Evolutionary conservation across 2,888 invertebrate species (phyloP).

Genomic region (Nephrotoma appendiculata): DNA sequence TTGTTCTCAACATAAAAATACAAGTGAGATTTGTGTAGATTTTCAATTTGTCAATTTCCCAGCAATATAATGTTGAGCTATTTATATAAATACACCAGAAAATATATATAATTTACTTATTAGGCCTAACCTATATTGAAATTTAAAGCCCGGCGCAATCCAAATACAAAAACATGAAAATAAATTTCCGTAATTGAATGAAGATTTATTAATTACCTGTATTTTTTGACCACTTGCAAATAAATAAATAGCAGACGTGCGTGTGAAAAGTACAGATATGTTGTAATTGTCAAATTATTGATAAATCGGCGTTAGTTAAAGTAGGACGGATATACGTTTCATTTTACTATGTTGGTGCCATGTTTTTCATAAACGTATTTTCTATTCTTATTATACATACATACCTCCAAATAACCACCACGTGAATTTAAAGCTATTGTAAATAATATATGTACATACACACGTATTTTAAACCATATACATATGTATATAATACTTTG

Average conservation of each 20-base stretch:
- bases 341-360: neutral
- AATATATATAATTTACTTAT: too few species aligned
- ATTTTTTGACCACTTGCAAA: too few species aligned
- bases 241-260: neutral
- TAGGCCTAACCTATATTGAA: too few species aligned
- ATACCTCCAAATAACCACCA: neutral
- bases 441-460: neutral
- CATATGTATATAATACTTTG: too few species aligned
- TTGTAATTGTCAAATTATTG: neutral
- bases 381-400: too few species aligned
- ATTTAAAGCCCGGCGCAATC: neutral
- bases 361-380: neutral
- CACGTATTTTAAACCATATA: too few species aligned
- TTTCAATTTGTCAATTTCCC: neutral
- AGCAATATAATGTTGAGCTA: neutral
- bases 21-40: neutral
- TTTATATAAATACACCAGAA: too few species aligned
- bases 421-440: neutral
- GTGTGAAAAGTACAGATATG: neutral
- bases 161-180: neutral
- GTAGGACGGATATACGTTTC: neutral
- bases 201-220: neutral
- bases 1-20: neutral
- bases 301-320: neutral
- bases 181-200: neutral